Evolutionary conservation across 2,797 vertebrate species (phyloP), one percentile per base, ranked within the genome.

Genomic region (Rousettus madagascariensis): DNA sequence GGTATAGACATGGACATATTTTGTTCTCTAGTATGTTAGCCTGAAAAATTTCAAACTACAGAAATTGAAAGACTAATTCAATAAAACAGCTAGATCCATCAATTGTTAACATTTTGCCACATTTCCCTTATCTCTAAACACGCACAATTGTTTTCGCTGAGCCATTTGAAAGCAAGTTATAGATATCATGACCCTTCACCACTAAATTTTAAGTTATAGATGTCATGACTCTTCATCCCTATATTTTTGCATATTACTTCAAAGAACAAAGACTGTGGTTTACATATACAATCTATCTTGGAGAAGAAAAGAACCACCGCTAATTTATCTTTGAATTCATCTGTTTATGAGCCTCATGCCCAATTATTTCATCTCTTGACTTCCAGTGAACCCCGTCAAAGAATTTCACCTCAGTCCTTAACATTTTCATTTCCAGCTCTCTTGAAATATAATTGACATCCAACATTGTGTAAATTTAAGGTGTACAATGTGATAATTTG

Each of bases 281-380:
- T 85, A 80, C 3, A 53, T 33, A 66, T 6, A 88, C 20, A 91
- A 63, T 49, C 51, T 93, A 66, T 87, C 59, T 92, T 59, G 5
- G 36, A 53, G 30, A 90, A 92, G 28, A 92, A 92, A 90, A 90
- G 12, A 78, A 75, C 49, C 36, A 83, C 30, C 59, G 19, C 46
- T 71, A 63, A 86, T 74, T 94, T 84, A 89, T 87, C 33, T 94
- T 53, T 85, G 61, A 68, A 90, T 85, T 66, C 53, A 61, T 85
- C 53, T 55, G 71, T 19, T 87, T 77, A 84, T 71, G 66, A 91
- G 85, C 72, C 66, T 91, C 77, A 90, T 24, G 11, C 22, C 28
- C 53, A 75, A 20, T 93, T 88, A 92, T 77, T 59, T 95, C 13
- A 82, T 85, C 59, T 80, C 55, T 71, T n/a, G 22, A 5, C 8